These are phyloP conservation scores for Parnassius glacialis DNA, from an alignment of 2,888 invertebrate genomes.

Conservation along the genomic window DNA sequence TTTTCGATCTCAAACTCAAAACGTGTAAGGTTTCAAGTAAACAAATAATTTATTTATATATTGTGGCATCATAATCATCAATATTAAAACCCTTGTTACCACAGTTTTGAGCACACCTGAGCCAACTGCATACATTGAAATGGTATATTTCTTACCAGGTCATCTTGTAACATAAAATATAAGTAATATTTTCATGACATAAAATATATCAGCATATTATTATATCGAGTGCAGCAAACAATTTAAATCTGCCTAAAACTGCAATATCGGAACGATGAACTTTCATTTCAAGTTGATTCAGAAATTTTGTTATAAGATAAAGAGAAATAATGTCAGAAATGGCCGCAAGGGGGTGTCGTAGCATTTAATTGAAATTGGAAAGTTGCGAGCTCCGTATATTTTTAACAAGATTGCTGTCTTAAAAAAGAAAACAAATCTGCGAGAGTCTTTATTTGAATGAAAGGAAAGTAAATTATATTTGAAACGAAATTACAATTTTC, in stretches of 20 bases:
- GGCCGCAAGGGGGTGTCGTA: constrained; percentile 7
- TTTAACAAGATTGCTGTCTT: constrained; percentile 1
- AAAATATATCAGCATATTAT: too few species aligned
- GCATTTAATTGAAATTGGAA: constrained; percentile 22
- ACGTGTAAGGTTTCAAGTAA: too few species aligned
- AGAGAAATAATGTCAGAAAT: constrained; percentile 16
- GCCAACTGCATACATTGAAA: too few species aligned
- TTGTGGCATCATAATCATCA: too few species aligned
- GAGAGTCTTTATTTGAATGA: not conserved
- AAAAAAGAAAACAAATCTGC: constrained; percentile 6
- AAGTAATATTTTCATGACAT: too few species aligned
- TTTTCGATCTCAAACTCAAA: too few species aligned
- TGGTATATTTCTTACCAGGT: too few species aligned
- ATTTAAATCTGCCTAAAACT: constrained; percentile 3
- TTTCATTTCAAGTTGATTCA: not conserved
- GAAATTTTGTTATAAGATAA: not conserved
- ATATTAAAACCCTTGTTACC: too few species aligned
- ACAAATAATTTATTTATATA: too few species aligned
- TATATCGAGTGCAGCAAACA: too few species aligned
- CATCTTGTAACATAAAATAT: too few species aligned
- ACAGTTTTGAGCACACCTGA: too few species aligned
- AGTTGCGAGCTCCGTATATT: constrained; percentile 12
- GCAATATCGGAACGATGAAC: not conserved
- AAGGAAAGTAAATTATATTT: constrained; percentile 13
- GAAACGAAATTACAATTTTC: constrained; percentile 5